A percentile compares a stretch with the other conserved stretches of the same genome.
phyloP scores from a whole-genome alignment of 2,888 invertebrate genomes.

The Drosophila greeni region DNA sequence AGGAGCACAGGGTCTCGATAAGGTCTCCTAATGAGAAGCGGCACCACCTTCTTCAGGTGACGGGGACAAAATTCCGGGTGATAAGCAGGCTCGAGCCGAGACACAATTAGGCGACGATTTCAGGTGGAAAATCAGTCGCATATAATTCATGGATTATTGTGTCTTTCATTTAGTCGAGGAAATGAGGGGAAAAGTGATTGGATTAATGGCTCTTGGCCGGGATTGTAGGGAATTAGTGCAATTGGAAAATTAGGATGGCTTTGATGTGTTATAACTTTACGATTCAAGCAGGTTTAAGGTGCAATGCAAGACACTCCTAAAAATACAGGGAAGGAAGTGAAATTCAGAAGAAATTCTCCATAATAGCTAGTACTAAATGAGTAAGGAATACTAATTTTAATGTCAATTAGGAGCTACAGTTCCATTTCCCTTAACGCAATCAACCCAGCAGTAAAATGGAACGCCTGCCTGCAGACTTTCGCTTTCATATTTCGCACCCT shows the following conservation, averaged over 20 bases:
- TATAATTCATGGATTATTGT: conserved; percentile 37
- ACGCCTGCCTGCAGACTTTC: conserved; percentile 19
- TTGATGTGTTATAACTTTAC: background rate
- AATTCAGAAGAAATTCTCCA: background rate
- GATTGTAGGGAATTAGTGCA: background rate
- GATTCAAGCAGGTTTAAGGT: background rate
- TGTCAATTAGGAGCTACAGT: conserved; percentile 24
- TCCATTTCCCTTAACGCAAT: conserved; percentile 26
- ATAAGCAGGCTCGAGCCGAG: conserved; percentile 48
- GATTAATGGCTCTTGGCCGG: conserved; percentile 4
- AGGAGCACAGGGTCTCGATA: conserved; percentile 45
- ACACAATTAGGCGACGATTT: conserved; percentile 40
- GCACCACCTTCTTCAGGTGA: conserved; percentile 20
- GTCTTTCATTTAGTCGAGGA: conserved; percentile 2
- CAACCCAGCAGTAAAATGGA: conserved; percentile 13
- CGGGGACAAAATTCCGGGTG: conserved; percentile 42
- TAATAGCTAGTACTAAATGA: background rate
- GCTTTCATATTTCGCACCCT: conserved; percentile 19
- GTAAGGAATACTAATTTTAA: conserved; percentile 6
- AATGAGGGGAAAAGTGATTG: conserved; percentile 16
- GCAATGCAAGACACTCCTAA: background rate
- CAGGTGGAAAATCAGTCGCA: conserved; percentile 44
- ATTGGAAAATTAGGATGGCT: background rate
- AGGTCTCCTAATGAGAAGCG: conserved; percentile 55
- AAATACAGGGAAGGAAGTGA: background rate